A percentile compares a stretch with the other conserved stretches of the same genome.
These are phyloP conservation scores for Drosophila varians DNA, from an alignment of 1,140 invertebrate species.

Conservation along the genomic window DNA sequence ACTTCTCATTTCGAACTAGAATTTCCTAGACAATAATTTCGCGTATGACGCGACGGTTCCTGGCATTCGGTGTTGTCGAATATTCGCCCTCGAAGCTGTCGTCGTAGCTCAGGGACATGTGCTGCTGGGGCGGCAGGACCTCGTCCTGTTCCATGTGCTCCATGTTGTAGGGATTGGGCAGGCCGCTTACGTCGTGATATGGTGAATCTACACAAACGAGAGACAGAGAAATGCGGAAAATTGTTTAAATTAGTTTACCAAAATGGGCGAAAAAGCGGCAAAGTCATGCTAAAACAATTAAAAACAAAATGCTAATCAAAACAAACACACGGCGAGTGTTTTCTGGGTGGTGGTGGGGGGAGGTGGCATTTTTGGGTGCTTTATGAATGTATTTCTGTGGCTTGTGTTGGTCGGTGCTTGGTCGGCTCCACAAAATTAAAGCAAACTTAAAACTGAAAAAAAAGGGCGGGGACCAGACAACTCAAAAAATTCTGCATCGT, in stretches of 20 bases:
- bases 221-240: slow-evolving; percentile 19
- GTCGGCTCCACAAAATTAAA: slow-evolving; percentile 22
- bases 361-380: neutral
- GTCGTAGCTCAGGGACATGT: slow-evolving; percentile 94
- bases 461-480: slow-evolving; percentile 28
- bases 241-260: slow-evolving; percentile 74
- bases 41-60: slow-evolving; percentile 93
- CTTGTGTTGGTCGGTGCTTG: slow-evolving; percentile 2
- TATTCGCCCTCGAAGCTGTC: slow-evolving; percentile 96
- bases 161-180: slow-evolving; percentile 92
- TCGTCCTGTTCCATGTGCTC: slow-evolving; percentile 89
- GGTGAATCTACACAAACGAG: slow-evolving; percentile 90
- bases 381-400: neutral
- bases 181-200: slow-evolving; percentile 95
- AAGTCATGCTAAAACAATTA: slow-evolving; percentile 80
- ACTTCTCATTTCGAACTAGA: slow-evolving; percentile 12
- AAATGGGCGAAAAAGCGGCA: slow-evolving; percentile 28
- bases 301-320: slow-evolving; percentile 66
- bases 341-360: too few species aligned
- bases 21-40: slow-evolving; percentile 94
- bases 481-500: slow-evolving; percentile 58
- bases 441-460: slow-evolving; percentile 18
- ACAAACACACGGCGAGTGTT: slow-evolving; percentile 41
- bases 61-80: slow-evolving; percentile 95
- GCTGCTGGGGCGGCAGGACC: slow-evolving; percentile 90